A percentile compares a stretch with the other conserved stretches of the same genome.
Conservation (phyloP, 2,113 vertebrate genomes). For the Typhlomys cinereus region DNA sequence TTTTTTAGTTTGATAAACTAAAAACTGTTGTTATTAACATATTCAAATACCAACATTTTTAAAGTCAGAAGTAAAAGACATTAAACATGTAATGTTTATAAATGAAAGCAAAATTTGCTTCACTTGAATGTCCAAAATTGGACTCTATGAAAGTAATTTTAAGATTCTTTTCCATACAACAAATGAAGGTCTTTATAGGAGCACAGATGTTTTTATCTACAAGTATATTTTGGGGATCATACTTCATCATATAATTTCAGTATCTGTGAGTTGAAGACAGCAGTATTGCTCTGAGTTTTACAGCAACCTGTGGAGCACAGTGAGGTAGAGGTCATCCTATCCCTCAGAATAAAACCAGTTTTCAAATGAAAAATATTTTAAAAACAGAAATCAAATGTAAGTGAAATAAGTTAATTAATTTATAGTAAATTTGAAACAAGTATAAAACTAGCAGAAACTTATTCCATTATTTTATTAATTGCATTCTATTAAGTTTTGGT, state of each 20-base stretch:
- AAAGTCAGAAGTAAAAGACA: neutral
- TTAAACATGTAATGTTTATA: neutral
- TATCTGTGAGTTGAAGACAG: too few relatives aligned
- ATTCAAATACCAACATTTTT: neutral
- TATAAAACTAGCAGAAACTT: neutral
- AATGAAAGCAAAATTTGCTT: neutral
- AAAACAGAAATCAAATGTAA: neutral
- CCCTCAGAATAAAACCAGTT: neutral
- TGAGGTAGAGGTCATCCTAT: neutral
- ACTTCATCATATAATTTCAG: neutral
- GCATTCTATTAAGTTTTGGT: neutral
- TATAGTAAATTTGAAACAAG: neutral
- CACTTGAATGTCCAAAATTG: neutral
- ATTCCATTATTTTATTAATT: neutral
- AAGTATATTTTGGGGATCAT: too few relatives aligned
- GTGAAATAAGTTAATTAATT: neutral
- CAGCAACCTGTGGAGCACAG: neutral
- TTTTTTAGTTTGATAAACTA: neutral
- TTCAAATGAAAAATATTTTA: neutral
- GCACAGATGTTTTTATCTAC: neutral
- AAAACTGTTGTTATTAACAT: neutral
- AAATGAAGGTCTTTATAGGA: neutral
- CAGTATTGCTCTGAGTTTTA: neutral
- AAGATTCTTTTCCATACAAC: neutral
- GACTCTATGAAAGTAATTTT: neutral